Percentiles rank a stretch among this genome's conserved stretches.
phyloP scores from a whole-genome alignment of 2,113 vertebrate genomes.

The Raja brachyura region DNA sequence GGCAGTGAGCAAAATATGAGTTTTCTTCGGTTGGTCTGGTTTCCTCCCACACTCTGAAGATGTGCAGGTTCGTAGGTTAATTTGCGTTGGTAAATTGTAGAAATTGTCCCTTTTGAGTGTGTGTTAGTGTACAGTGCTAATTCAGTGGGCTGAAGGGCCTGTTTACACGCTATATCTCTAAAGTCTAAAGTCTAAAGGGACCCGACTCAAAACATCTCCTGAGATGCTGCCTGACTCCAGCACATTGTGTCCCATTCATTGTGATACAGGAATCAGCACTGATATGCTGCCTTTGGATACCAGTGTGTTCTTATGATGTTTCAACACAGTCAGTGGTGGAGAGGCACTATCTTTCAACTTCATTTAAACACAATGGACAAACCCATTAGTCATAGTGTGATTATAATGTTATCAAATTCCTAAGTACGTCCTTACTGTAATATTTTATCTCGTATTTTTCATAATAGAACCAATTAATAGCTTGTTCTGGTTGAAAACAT shows the following conservation, averaged over 20 bases:
- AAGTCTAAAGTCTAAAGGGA: too few relatives aligned
- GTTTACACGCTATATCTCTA: too few relatives aligned
- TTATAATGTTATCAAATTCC: neutral
- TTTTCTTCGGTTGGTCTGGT: too few relatives aligned
- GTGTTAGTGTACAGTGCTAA: too few relatives aligned
- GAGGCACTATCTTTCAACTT: neutral
- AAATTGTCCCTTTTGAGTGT: too few relatives aligned
- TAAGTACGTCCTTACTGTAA: neutral
- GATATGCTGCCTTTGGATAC: neutral
- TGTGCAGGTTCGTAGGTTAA: too few relatives aligned
- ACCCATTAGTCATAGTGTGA: neutral
- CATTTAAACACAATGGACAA: neutral
- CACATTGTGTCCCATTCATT: neutral
- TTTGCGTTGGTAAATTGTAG: too few relatives aligned
- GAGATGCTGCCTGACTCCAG: too few relatives aligned
- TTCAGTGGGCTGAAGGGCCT: too few relatives aligned
- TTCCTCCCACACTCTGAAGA: too few relatives aligned
- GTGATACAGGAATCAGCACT: neutral
- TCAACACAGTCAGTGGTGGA: neutral
- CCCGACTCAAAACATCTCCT: too few relatives aligned
- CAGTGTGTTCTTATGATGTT: neutral
- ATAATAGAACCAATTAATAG: neutral
- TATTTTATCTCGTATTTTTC: neutral
- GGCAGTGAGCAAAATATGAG: too few relatives aligned
- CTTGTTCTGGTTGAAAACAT: neutral